Conservation (phyloP, 2,888 invertebrate genomes). For the Trachelus troglodyta region DNA sequence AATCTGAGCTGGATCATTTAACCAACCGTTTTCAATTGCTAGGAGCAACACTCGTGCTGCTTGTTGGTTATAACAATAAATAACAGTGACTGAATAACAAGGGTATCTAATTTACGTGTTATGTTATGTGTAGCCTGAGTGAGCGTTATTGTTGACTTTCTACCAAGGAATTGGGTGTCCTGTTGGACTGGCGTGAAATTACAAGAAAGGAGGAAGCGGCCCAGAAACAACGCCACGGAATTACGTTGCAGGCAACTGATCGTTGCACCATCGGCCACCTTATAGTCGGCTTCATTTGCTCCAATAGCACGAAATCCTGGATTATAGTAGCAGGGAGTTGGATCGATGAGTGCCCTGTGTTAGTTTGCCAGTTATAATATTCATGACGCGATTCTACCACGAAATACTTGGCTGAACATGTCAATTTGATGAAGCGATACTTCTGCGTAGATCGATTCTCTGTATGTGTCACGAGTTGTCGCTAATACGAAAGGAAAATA, state of each 20-base stretch:
- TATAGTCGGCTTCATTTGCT: not conserved
- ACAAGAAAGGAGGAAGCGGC: constrained; percentile 27
- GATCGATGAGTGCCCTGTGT: not conserved
- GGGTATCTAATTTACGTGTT: not conserved
- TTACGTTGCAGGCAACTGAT: constrained; percentile 9
- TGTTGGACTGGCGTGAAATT: constrained; percentile 18
- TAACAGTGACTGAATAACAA: not conserved
- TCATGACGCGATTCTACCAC: not conserved
- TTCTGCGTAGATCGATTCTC: not conserved
- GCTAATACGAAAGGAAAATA: constrained; percentile 65
- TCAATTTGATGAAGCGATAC: not conserved
- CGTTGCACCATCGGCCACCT: not conserved
- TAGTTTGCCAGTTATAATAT: not conserved
- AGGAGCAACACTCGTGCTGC: not conserved
- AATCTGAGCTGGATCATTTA: not conserved
- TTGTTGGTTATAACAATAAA: not conserved
- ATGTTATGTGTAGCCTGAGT: not conserved
- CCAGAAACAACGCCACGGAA: constrained; percentile 26
- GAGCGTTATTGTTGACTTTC: constrained; percentile 31
- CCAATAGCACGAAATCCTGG: constrained; percentile 65
- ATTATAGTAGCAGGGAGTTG: not conserved
- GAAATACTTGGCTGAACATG: not conserved
- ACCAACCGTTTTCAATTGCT: not conserved
- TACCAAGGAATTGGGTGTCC: constrained; percentile 16
- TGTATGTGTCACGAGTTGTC: constrained; percentile 54